These are phyloP conservation scores for Atta texana DNA, from an alignment of 1,140 invertebrate genomes.

Conservation along the genomic window DNA sequence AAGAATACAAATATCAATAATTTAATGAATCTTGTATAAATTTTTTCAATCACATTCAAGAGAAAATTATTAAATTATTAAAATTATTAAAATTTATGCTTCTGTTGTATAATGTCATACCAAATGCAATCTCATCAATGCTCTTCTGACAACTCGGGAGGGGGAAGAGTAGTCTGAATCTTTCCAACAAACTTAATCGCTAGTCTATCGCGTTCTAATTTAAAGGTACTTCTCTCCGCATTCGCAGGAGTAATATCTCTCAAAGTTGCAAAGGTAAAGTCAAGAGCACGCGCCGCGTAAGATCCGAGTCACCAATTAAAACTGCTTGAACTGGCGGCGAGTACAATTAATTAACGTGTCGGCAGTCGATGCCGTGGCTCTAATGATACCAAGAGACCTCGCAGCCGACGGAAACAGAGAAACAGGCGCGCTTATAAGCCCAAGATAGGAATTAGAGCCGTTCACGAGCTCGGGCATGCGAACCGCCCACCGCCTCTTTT, in stretches of 20 bases:
- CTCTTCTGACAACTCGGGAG: neutral
- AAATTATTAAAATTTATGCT: neutral
- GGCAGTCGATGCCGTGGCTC: constrained; percentile 29
- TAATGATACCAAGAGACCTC: constrained; percentile 41
- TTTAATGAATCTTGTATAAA: neutral
- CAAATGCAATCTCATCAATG: neutral
- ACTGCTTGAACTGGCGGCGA: constrained; percentile 51
- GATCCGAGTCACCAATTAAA: constrained; percentile 73
- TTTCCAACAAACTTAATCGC: neutral
- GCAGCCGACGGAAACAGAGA: constrained; percentile 25
- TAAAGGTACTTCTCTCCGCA: neutral
- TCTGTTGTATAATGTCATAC: neutral
- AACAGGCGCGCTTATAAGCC: constrained; percentile 21
- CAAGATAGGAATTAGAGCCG: constrained; percentile 61
- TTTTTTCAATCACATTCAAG: neutral
- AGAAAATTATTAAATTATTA: too few species aligned
- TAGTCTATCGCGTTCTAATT: constrained; percentile 13
- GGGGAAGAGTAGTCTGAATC: neutral
- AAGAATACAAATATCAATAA: too few species aligned
- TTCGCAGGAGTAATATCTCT: neutral
- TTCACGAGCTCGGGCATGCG: constrained; percentile 4
- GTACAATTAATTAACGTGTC: constrained; percentile 76
- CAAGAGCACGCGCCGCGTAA: constrained; percentile 62
- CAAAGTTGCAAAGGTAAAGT: constrained; percentile 55
- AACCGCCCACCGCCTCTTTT: constrained; percentile 30